A percentile compares a stretch with the other conserved stretches of the same genome.
Evolutionary conservation across 1,140 invertebrate species (phyloP).

Genomic region (Cotesia typhae): DNA sequence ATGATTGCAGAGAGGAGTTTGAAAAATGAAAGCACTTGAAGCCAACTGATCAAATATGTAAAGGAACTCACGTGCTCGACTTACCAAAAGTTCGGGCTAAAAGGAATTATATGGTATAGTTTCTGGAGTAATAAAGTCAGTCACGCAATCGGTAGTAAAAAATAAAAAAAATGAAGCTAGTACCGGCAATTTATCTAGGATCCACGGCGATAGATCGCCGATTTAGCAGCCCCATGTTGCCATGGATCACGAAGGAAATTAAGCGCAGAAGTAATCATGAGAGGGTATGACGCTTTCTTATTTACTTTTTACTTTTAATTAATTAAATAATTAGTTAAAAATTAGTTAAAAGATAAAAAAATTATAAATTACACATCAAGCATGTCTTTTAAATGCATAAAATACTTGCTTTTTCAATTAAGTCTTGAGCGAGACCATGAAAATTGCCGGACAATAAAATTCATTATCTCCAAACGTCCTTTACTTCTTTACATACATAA

Average conservation of each 20-base stretch:
- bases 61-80: background rate
- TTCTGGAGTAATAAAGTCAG: too few species aligned
- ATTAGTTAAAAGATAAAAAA: background rate
- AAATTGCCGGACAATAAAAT: too few species aligned
- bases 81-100: conserved; percentile 10
- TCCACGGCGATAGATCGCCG: conserved; percentile 78
- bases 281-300: conserved; percentile 57
- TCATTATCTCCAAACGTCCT: too few species aligned
- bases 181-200: conserved; percentile 75
- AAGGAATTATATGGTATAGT: too few species aligned
- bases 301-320: conserved; percentile 18
- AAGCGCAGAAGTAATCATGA: conserved; percentile 67
- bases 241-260: conserved; percentile 76
- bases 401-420: background rate
- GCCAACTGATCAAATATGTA: too few species aligned
- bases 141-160: background rate
- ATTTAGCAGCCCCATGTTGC: conserved; percentile 80
- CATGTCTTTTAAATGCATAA: background rate
- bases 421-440: too few species aligned
- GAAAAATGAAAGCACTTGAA: too few species aligned
- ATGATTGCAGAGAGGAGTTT: too few species aligned
- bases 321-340: background rate
- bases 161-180: conserved; percentile 69
- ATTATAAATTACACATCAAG: background rate
- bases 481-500: too few species aligned